Base-by-base conservation (phyloP, 2,888 invertebrate genomes). In the Scaptomyza parva region DNA sequence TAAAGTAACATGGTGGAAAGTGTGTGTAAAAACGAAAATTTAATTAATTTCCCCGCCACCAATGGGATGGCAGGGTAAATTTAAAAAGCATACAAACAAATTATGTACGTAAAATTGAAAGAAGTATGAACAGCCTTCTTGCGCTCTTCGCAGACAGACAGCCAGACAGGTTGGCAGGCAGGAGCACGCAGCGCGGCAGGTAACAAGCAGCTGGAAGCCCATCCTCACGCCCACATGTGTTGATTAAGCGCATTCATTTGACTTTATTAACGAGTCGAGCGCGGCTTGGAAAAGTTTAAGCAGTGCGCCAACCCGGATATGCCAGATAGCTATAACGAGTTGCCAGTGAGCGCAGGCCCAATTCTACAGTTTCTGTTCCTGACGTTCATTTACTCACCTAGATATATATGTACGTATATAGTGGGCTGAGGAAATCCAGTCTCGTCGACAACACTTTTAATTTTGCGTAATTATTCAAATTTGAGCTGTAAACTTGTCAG, bases 171-270 rank as follows among this genome's bases (percentile, higher is more conserved):
- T 11, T 9, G 11, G 37, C 37, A 37, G 17, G 17, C 8, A 37
- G 17, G n/a, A n/a, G n/a, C n/a, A n/a, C n/a, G n/a, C n/a, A n/a
- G n/a, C n/a, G n/a, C n/a, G n/a, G 0, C 37, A 17, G 37, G 37
- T 37, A 17, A 9, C 30, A 50, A 28, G 39, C 47, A 40, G 30
- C n/a, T n/a, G 47, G 28, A 41, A 26, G 20, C 18, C 26, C 20
- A 24, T 43, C 18, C 4, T 22, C 24, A 45, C 61, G 47, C 67
- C 61, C 75, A 68, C 63, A 66, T 61, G 76, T 86, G 82, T 84
- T 85, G 82, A 82, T 82, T 86, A 82, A 82, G 87, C 82, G 85
- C 87, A 82, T 86, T 82, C 87, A 86, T 85, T 82, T 84, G 85
- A 86, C 81, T 86, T 85, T 82, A 82, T 82, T 82, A 82, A 84